These are phyloP conservation scores for Torymus auratus DNA, from an alignment of 2,888 invertebrate genomes.

Conservation along the genomic window DNA sequence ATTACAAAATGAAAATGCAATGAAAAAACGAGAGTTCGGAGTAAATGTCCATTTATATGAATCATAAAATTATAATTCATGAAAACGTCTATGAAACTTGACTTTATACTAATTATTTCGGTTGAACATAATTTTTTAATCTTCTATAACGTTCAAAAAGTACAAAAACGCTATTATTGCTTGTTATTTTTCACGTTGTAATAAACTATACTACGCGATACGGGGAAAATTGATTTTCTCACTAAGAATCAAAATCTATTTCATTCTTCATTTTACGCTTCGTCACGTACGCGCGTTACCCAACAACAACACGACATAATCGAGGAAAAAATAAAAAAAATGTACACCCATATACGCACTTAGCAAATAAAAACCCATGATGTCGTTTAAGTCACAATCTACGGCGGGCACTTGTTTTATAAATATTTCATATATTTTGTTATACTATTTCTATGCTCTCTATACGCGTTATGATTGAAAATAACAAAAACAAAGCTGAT, in stretches of 20 bases:
- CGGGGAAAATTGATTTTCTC: not conserved
- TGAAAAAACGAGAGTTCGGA: too few species aligned
- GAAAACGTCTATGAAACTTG: too few species aligned
- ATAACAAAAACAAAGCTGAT: constrained; percentile 20
- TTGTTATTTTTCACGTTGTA: too few species aligned
- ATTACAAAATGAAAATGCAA: too few species aligned
- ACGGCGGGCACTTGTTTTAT: constrained; percentile 71
- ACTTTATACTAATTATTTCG: too few species aligned
- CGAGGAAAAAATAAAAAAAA: constrained; percentile 13
- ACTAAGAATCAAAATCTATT: constrained; percentile 1
- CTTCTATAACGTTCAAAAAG: too few species aligned
- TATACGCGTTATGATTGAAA: constrained; percentile 54
- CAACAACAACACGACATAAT: not conserved
- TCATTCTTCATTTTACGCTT: not conserved
- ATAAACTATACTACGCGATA: not conserved
- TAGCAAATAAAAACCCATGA: not conserved
- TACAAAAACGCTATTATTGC: too few species aligned
- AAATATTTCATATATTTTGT: constrained; percentile 76
- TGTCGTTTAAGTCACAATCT: constrained; percentile 65
- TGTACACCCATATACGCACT: not conserved
- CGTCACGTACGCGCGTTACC: not conserved
- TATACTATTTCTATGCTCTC: constrained; percentile 75
- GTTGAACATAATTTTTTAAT: too few species aligned
- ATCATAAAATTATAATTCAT: too few species aligned
- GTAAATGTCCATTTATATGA: too few species aligned